Evolutionary conservation across 1,140 invertebrate genomes (phyloP), one percentile per base, ranked within the genome.

Genomic region (Bombus difficillimus): DNA sequence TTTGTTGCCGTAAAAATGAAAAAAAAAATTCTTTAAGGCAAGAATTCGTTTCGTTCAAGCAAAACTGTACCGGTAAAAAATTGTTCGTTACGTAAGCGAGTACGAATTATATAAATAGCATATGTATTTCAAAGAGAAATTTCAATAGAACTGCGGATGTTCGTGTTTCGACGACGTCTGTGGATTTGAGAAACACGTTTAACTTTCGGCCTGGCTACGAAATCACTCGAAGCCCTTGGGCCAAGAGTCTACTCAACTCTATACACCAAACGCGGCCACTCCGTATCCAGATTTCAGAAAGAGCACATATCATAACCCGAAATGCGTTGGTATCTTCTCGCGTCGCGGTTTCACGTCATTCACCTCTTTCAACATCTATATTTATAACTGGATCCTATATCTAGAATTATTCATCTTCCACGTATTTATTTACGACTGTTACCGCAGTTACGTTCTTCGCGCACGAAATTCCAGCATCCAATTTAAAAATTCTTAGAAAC

Each of bases 121-220:
- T 15, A 28, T 22, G 59, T 25, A 47, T 47, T 25, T 68, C 72
- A 47, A 83, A 83, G 81, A 6, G 47, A 25, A 73, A 59, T 80
- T 85, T 85, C 37, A 83, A 83, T 68, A 32, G 59, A 10, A n/a
- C 43, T 1, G n/a, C 62, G 25, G 39, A 64, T 73, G 41, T 73
- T 73, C 39, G 75, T 64, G 10, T 32, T 78, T 88, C 59, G 47
- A 34, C 22, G 37, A 39, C 3, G 25, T 75, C 37, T 43, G 77
- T 43, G n/a, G 62, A 57, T 88, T 68, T 43, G 47, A n/a, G 72
- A 80, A 74, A 64, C 72, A 39, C 66, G 72, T 85, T 88, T 88
- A 89, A 89, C 68, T 89, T 88, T 85, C 66, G 32, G 22, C 13
- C 72, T 28, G 43, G 68, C 53, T 87, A 88, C 59, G 72, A 85